A percentile compares a stretch with the other conserved stretches of the same genome.
phyloP scores from a whole-genome alignment of 1,140 invertebrate species.

The Sitobion miscanthi region DNA sequence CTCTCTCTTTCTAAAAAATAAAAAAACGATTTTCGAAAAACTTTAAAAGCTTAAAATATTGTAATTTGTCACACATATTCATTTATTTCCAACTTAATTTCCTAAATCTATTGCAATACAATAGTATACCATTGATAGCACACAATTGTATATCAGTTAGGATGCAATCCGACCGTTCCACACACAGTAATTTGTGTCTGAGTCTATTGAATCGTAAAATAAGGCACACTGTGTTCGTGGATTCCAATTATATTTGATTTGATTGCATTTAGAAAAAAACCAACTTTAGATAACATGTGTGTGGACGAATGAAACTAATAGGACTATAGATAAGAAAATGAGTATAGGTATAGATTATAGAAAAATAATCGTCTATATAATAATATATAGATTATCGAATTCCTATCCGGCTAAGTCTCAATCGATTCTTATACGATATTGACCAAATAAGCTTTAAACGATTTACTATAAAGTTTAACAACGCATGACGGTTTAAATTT shows the following conservation, averaged over 20 bases:
- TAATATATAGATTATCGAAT: background rate
- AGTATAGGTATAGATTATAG: background rate
- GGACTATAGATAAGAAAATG: background rate
- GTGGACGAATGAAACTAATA: background rate
- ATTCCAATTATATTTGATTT: background rate
- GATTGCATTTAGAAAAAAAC: background rate
- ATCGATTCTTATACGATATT: background rate
- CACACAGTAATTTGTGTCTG: too few species aligned
- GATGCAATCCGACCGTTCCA: background rate
- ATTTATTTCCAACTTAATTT: background rate
- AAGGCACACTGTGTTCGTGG: background rate
- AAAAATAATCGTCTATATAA: background rate
- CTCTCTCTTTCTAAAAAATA: background rate
- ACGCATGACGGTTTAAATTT: background rate
- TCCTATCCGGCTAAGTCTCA: background rate
- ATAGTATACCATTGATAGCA: background rate
- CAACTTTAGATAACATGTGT: background rate
- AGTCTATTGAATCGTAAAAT: background rate
- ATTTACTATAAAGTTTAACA: background rate
- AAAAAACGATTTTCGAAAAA: background rate
- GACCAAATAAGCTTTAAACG: background rate
- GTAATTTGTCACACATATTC: background rate
- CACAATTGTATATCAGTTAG: background rate
- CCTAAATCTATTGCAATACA: background rate
- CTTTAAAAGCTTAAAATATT: background rate